Evolutionary conservation across 2,888 invertebrate genomes (phyloP).

Genomic region (Eudemis profundana): DNA sequence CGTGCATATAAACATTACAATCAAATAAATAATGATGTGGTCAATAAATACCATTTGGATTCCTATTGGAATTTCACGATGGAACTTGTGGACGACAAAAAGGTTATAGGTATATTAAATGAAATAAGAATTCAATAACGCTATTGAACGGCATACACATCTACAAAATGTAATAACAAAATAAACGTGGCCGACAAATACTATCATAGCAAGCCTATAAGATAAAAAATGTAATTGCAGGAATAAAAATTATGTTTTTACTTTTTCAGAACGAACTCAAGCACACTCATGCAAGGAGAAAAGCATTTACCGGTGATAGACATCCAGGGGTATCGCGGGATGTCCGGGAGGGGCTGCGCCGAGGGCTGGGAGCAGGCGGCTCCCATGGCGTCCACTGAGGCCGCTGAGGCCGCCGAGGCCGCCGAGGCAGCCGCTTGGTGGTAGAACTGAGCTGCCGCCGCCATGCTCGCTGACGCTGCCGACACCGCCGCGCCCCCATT

Average conservation of each 20-base stretch:
- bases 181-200: neutral
- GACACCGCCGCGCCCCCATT: conserved; percentile 89
- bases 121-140: neutral
- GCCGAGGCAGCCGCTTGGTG: conserved; percentile 92
- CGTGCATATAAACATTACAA: neutral
- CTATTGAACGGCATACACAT: neutral
- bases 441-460: conserved; percentile 93
- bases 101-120: neutral
- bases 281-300: conserved; percentile 65
- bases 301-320: conserved; percentile 95
- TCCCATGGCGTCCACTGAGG: conserved; percentile 92
- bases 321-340: conserved; percentile 98
- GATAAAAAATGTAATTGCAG: neutral
- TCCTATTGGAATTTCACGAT: neutral
- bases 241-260: conserved; percentile 26
- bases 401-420: conserved; percentile 90
- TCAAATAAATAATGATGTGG: neutral
- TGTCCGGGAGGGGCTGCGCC: conserved; percentile 95
- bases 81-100: neutral
- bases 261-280: conserved; percentile 53
- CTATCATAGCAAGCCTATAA: neutral
- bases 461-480: conserved; percentile 88
- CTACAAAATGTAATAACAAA: neutral
- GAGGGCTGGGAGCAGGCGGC: conserved; percentile 92
- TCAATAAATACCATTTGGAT: too few species aligned